Evolutionary conservation across 2,888 invertebrate genomes (phyloP), one percentile per base, ranked within the genome.

Genomic region (Tineola bisselliella): DNA sequence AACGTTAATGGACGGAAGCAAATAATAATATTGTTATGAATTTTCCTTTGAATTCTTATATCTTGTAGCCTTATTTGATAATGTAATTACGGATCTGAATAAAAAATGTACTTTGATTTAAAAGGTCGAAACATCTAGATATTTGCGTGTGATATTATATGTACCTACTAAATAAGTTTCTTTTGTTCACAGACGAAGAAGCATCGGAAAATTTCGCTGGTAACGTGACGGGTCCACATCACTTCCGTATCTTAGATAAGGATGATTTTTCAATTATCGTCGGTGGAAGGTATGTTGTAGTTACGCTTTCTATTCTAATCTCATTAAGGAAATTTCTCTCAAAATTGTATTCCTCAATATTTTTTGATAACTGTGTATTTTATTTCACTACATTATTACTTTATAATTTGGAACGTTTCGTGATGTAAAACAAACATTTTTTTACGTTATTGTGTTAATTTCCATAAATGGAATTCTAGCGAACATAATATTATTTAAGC

Each of bases 181-280:
- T 13, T 33, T 81, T 81, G 88, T 74, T 89, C 90, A 70, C 89
- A 91, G 91, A 90, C 77, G 92, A 92, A 77, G 91, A 92, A 81
- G 88, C 90, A 75, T 89, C 91, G 68, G 91, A 92, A 70, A 90
- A 90, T 76, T 94, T 94, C 79, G 88, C 90, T 72, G 95, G 95
- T 69, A 96, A 96, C 80, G 88, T 89, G 70, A 92, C 93, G 66
- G 90, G 90, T 73, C 89, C 91, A 70, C 94, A 97, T 81, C 93
- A 95, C 83, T 97, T 97, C 89, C 94, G 94, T 78, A 90, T 97
- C 74, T 90, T 97, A 81, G 93, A 94, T 82, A 92, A 92, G 80
- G 94, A 96, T 81, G 92, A 94, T 70, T 92, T 92, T 76, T 93
- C 93, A 63, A 89, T 97, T 72, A 89, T 97, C 73, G 91, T 97